Conservation (phyloP, 2,797 vertebrate species). For the Naso thynnoides region DNA sequence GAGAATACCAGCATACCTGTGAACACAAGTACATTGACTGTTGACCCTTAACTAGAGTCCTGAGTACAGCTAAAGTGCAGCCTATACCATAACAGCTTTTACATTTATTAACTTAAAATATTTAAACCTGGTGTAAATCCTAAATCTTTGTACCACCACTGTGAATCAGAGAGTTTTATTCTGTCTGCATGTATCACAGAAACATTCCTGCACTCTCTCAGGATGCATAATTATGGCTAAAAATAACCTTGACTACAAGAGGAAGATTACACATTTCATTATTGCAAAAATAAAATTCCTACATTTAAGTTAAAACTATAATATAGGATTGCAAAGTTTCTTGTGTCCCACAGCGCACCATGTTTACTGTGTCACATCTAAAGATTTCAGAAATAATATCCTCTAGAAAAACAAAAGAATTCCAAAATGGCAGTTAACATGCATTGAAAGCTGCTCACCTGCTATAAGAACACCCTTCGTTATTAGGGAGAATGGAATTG, state of each 20-base stretch:
- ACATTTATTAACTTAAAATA: neutral
- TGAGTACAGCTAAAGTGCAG: neutral
- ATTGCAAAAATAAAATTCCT: too few relatives aligned
- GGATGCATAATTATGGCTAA: neutral
- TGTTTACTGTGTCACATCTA: too few relatives aligned
- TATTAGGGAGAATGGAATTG: neutral
- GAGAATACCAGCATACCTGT: conserved; percentile 95
- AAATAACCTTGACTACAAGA: neutral
- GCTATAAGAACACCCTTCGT: too few relatives aligned
- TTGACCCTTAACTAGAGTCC: too few relatives aligned
- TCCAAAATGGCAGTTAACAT: too few relatives aligned
- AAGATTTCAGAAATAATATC: too few relatives aligned
- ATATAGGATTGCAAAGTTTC: too few relatives aligned
- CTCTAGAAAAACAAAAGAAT: too few relatives aligned
- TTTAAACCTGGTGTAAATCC: neutral
- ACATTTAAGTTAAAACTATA: too few relatives aligned
- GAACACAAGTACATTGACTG: conserved; percentile 10
- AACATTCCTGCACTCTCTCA: neutral
- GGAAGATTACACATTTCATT: neutral
- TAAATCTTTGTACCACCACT: neutral
- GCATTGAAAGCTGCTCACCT: too few relatives aligned
- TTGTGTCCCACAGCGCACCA: too few relatives aligned
- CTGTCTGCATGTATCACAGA: neutral
- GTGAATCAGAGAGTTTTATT: neutral
- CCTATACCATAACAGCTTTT: neutral